Evolutionary conservation across 2,113 vertebrate species (phyloP).

Genomic region (Tyto alba): DNA sequence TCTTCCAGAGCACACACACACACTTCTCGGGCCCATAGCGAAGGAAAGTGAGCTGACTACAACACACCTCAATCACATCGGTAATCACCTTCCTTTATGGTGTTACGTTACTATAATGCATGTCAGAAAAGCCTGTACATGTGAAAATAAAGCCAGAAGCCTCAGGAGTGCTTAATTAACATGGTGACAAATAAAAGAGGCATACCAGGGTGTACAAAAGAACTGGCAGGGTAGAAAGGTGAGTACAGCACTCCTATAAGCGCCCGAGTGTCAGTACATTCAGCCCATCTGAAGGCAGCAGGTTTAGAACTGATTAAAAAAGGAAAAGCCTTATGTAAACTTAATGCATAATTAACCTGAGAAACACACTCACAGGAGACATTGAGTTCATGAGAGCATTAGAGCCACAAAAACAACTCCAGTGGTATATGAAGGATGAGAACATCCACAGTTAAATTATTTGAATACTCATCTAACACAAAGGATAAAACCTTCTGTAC

Average conservation of each 20-base stretch:
- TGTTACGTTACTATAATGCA: rapidly evolving
- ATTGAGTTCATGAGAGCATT: constrained; percentile 36
- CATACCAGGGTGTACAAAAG: neutral
- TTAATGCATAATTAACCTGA: constrained; percentile 58
- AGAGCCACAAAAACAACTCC: constrained; percentile 17
- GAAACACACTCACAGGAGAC: neutral
- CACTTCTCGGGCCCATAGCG: neutral
- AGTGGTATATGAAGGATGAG: neutral
- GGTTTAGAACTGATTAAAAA: constrained; percentile 10
- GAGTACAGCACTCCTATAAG: neutral
- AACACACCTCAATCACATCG: neutral
- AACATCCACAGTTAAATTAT: neutral
- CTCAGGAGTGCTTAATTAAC: neutral
- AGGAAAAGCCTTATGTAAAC: constrained; percentile 43
- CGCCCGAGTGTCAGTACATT: rapidly evolving
- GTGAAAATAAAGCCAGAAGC: neutral
- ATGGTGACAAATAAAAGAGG: neutral
- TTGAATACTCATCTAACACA: neutral
- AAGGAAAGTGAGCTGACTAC: neutral
- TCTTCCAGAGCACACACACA: neutral
- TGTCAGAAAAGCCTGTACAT: neutral
- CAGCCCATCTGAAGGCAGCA: neutral
- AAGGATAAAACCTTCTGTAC: neutral
- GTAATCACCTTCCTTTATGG: rapidly evolving
- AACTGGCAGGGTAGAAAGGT: neutral